Conservation (phyloP, 2,797 vertebrate genomes). For the Gymnothorax javanicus region DNA sequence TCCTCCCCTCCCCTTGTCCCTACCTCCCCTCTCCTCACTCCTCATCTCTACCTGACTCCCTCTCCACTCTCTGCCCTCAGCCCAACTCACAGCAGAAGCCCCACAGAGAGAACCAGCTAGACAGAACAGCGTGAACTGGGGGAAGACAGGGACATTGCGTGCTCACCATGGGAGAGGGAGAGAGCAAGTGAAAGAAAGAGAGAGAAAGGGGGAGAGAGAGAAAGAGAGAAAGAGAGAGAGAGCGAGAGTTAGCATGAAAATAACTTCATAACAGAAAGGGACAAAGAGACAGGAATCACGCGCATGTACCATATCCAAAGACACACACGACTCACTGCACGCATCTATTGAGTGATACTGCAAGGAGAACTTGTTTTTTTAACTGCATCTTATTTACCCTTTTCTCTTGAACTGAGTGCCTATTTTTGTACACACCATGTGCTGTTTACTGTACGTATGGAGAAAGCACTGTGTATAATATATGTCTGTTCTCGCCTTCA, state of each 20-base stretch:
- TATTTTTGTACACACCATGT: constrained; percentile 14
- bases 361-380: constrained; percentile 8
- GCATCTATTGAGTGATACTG: not conserved
- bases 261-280: constrained; percentile 7
- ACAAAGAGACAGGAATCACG: not conserved
- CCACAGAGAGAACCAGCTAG: not conserved
- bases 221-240: not conserved
- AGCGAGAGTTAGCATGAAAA: not conserved
- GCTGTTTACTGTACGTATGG: not conserved
- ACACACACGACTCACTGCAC: not conserved
- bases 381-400: not conserved
- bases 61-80: not conserved
- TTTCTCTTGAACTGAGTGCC: not conserved
- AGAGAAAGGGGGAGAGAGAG: not conserved
- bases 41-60: not conserved
- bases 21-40: no score
- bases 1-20: no score
- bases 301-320: not conserved
- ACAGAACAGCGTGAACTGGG: not conserved
- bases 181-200: not conserved
- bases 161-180: not conserved
- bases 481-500: not conserved
- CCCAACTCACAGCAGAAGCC: not conserved
- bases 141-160: not conserved
- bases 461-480: not conserved